Conservation (phyloP, 1,140 invertebrate genomes). For the Batillaria attramentaria region DNA sequence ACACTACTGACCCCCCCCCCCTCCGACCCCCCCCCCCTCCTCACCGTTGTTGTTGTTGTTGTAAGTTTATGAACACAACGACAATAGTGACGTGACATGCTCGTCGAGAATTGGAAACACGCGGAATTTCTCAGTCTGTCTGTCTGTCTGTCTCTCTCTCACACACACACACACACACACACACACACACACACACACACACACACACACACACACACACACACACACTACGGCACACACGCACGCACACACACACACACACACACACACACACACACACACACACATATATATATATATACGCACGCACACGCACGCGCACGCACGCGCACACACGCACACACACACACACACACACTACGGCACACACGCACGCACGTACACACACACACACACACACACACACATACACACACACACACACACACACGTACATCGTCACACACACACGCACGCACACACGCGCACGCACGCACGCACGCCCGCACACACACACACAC, state of each 20-base stretch:
- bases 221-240: neutral
- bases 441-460: neutral
- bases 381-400: too few relatives aligned
- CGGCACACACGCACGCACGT: neutral
- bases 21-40: too few relatives aligned
- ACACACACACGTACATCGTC: neutral
- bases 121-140: too few relatives aligned
- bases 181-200: too few relatives aligned
- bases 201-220: slow-evolving; percentile 4
- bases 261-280: slow-evolving; percentile 16
- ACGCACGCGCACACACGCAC: neutral
- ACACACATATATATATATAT: too few relatives aligned
- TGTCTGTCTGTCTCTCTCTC: too few relatives aligned
- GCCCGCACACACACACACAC: slow-evolving; percentile 10
- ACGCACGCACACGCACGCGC: slow-evolving; percentile 5
- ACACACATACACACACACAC: too few relatives aligned
- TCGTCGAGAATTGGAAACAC: too few relatives aligned
- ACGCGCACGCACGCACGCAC: slow-evolving; percentile 5
- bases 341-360: neutral
- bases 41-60: too few relatives aligned
- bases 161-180: neutral
- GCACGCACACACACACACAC: neutral
- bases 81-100: too few relatives aligned
- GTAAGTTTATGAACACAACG: too few relatives aligned
- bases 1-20: too few relatives aligned